Evolutionary conservation across 1,140 invertebrate genomes (phyloP).

Genomic region (Bombus breviceps): DNA sequence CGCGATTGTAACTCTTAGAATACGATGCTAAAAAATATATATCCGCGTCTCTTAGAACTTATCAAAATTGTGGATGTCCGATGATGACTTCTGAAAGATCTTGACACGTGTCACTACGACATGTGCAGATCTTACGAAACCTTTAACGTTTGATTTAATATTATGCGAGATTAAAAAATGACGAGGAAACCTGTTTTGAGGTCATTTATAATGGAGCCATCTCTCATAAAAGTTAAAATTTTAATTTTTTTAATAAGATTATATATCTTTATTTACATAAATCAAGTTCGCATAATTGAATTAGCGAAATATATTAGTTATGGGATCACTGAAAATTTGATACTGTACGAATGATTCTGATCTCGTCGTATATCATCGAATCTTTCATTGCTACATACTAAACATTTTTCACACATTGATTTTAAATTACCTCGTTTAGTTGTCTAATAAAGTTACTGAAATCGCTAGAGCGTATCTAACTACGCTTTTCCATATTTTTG

Average conservation of each 20-base stretch:
- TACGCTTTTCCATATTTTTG: not conserved
- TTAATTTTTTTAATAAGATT: too few relatives aligned
- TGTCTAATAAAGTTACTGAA: not conserved
- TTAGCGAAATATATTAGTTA: too few relatives aligned
- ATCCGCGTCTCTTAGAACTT: too few relatives aligned
- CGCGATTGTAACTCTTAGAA: too few relatives aligned
- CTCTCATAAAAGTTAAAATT: fast-evolving
- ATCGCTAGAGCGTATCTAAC: not conserved
- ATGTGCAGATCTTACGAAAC: too few relatives aligned
- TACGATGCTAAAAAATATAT: too few relatives aligned
- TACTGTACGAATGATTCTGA: not conserved
- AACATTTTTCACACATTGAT: not conserved
- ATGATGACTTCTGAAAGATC: too few relatives aligned
- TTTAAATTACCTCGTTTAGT: not conserved
- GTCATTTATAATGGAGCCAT: too few relatives aligned
- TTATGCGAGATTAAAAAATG: fast-evolving
- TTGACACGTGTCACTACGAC: too few relatives aligned
- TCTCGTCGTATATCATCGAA: not conserved
- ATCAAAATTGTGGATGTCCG: fast-evolving
- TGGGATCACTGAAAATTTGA: not conserved
- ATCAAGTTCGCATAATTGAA: too few relatives aligned
- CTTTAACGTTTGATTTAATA: too few relatives aligned
- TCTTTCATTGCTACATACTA: not conserved
- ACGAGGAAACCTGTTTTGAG: fast-evolving
- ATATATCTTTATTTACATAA: too few relatives aligned